These are phyloP conservation scores for Rhizoglyphus robini DNA, from an alignment of 1,140 invertebrate species.

Conservation along the genomic window DNA sequence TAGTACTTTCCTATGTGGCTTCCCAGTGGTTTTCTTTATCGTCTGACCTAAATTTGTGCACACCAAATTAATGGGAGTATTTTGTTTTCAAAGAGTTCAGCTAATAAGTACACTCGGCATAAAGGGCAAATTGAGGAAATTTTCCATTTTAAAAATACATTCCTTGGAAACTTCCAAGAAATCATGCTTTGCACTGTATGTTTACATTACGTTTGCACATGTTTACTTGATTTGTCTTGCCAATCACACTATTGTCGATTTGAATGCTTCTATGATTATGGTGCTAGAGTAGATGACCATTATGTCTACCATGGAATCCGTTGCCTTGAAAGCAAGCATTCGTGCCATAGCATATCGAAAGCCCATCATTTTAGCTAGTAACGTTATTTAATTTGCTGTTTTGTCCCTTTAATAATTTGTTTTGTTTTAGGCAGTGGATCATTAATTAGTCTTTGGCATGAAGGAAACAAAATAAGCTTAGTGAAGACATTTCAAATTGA, in stretches of 20 bases:
- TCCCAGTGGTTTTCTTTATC: background rate
- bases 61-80: too few species aligned
- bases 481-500: background rate
- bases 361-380: slow-evolving; percentile 1
- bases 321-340: background rate
- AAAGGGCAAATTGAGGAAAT: too few species aligned
- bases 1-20: background rate
- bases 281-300: too few species aligned
- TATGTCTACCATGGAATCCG: background rate
- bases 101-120: too few species aligned
- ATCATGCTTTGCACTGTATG: too few species aligned
- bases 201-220: too few species aligned
- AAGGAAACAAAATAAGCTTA: background rate
- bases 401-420: background rate
- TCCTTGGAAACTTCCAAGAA: too few species aligned
- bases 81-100: too few species aligned
- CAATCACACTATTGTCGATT: too few species aligned
- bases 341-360: background rate
- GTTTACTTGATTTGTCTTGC: too few species aligned
- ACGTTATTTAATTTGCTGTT: background rate
- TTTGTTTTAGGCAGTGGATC: slow-evolving; percentile 7
- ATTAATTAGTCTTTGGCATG: background rate
- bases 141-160: too few species aligned
- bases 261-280: too few species aligned
- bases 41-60: background rate